A percentile compares a stretch with the other conserved stretches of the same genome.
Conservation (phyloP, 2,113 vertebrate genomes). For the Anser cygnoides region DNA sequence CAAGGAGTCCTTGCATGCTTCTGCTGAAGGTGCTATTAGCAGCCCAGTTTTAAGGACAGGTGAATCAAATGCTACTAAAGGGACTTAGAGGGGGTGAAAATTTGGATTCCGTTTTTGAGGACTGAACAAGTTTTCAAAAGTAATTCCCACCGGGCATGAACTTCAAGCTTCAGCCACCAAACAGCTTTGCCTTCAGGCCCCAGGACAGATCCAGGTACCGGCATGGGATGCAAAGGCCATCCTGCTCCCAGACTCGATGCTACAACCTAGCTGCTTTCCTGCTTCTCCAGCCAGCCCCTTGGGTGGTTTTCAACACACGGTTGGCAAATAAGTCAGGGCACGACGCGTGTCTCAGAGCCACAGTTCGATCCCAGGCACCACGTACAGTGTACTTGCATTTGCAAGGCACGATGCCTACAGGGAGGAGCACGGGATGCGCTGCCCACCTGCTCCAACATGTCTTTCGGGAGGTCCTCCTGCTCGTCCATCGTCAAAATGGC, state of each 20-base stretch:
- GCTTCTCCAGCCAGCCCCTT: not conserved
- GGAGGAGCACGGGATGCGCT: fast-evolving
- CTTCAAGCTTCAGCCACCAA: not conserved
- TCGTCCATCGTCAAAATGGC: conserved; percentile 98
- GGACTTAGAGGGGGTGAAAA: not conserved
- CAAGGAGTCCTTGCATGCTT: not conserved
- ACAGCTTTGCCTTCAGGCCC: not conserved
- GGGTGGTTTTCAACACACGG: not conserved
- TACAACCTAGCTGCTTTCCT: not conserved
- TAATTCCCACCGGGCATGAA: not conserved
- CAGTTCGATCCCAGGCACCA: fast-evolving
- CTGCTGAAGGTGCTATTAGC: not conserved
- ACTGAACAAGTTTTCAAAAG: not conserved
- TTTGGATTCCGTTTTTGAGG: not conserved
- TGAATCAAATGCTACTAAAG: not conserved
- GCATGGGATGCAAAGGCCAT: not conserved
- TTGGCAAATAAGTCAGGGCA: not conserved
- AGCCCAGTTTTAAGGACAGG: not conserved
- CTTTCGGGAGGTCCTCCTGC: conserved; percentile 97
- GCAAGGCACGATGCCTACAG: not conserved
- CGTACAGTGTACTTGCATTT: fast-evolving
- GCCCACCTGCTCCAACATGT: conserved; percentile 98
- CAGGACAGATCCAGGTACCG: not conserved
- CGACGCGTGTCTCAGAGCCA: not conserved
- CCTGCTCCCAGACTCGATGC: not conserved